Base-by-base conservation (phyloP, 2,113 vertebrate species). In the Sinocyclocheilus anshuiensis region DNA sequence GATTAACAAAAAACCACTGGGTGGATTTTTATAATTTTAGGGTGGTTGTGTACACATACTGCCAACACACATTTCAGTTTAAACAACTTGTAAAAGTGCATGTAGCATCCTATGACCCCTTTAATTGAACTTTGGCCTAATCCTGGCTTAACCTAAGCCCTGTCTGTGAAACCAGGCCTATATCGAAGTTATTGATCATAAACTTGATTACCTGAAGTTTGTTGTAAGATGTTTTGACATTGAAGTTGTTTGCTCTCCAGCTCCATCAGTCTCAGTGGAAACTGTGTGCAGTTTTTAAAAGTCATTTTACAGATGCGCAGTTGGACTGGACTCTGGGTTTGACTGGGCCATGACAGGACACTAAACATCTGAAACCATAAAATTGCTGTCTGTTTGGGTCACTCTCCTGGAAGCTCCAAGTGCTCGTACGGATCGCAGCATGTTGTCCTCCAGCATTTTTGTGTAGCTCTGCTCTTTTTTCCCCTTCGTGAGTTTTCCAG, bases 231-330 rank as follows among this genome's bases (percentile, higher is more conserved):
- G 20, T 24, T 80, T 79, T 79, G 33, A 80, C 33, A 1, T 16
- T 4, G 12, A 39, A 61, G 72, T 48, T 61, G 20, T n/a, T n/a
- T 48, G 36, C 36, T 26, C 72, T 75, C 72, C 39, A n/a, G 39
- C 11, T 45, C 20, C n/a, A 74, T 74, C 71, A n/a, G 39, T 39
- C 67, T 71, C 69, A 39, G 33, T 1, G 36, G 69, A 39, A 11
- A 71, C 22, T 18, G 57, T 42, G 57, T 18, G n/a, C 11, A 16
- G 22, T 20, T 80, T n/a, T 48, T 18, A 24, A 53, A 82, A 82
- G 45, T 22, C 11, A 1, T 72, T 84, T 84, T 10, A 84, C 82
- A 84, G 82, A 84, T 74, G 81, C 33, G 3, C 82, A 24, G 3
- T 57, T 72, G 48, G 67, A 83, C 26, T 3, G 8, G 12, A 42